Percentiles rank a stretch among this genome's conserved stretches.
These are phyloP conservation scores for Taphrorychus bicolor DNA, from an alignment of 2,888 invertebrate genomes.

Conservation along the genomic window DNA sequence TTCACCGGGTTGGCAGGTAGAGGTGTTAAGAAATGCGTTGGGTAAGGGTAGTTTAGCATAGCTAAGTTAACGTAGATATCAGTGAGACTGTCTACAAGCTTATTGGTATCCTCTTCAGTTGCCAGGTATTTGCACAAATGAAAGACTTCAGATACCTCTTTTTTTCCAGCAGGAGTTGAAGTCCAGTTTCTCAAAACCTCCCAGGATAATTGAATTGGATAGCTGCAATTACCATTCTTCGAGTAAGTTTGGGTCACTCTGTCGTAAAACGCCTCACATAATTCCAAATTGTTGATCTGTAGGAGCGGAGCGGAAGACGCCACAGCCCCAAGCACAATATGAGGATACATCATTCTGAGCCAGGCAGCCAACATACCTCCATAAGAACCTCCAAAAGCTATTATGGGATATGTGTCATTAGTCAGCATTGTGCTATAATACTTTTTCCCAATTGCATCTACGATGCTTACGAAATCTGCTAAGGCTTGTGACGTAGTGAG, in stretches of 20 bases:
- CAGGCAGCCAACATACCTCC: constrained; percentile 98
- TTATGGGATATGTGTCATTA: constrained; percentile 72
- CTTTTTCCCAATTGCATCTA: constrained; percentile 65
- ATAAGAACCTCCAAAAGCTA: constrained; percentile 85
- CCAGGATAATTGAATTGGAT: constrained; percentile 83
- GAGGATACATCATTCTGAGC: constrained; percentile 95
- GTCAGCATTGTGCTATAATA: constrained; percentile 45
- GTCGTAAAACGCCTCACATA: constrained; percentile 77
- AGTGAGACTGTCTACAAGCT: constrained; percentile 73
- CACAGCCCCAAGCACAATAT: constrained; percentile 84
- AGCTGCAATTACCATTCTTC: constrained; percentile 66
- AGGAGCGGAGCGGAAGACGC: constrained; percentile 93
- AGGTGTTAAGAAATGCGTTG: constrained; percentile 79
- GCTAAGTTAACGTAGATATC: constrained; percentile 82
- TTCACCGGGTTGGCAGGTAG: constrained; percentile 87
- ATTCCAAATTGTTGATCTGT: constrained; percentile 80
- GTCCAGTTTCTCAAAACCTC: constrained; percentile 69
- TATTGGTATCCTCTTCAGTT: constrained; percentile 62
- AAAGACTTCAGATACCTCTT: constrained; percentile 75
- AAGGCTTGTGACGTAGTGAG: constrained; percentile 90
- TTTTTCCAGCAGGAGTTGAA: constrained; percentile 49
- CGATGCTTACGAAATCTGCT: constrained; percentile 88
- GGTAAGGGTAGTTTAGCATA: constrained; percentile 96
- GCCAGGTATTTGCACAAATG: constrained; percentile 77
- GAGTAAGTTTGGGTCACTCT: constrained; percentile 82